Evolutionary conservation across 2,113 vertebrate species (phyloP).

Genomic region (Neogobius melanostomus): DNA sequence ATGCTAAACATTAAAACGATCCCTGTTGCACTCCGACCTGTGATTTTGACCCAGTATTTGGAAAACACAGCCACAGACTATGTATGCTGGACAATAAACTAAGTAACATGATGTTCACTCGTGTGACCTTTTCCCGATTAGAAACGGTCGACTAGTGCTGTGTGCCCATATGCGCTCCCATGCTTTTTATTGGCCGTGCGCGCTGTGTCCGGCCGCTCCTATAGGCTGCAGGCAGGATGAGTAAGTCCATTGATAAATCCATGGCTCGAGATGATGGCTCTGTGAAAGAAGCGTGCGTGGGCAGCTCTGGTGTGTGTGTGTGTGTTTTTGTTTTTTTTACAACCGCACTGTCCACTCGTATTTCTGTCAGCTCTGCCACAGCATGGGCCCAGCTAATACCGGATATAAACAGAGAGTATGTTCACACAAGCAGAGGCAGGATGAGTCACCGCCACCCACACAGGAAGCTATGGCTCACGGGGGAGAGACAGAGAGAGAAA

Average conservation of each 20-base stretch:
- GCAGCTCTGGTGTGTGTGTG: conserved; percentile 17
- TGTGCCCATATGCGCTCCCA: background rate
- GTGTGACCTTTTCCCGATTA: background rate
- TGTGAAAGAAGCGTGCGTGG: conserved; percentile 11
- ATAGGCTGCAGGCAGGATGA: conserved; percentile 54
- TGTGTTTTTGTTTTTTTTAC: conserved; percentile 20
- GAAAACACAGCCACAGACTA: too few relatives aligned
- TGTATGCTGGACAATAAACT: too few relatives aligned
- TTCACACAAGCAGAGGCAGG: conserved; percentile 45
- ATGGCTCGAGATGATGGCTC: conserved; percentile 44
- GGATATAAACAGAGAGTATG: conserved; percentile 13
- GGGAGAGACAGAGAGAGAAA: conserved; percentile 53
- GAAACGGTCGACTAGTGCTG: too few relatives aligned
- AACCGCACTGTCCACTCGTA: conserved; percentile 43
- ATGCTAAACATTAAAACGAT: too few relatives aligned
- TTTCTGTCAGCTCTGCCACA: conserved; percentile 41
- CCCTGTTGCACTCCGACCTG: too few relatives aligned
- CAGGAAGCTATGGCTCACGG: conserved; percentile 62
- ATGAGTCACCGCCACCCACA: conserved; percentile 74
- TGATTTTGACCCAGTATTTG: too few relatives aligned
- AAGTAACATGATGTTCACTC: too few relatives aligned
- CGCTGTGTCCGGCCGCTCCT: background rate
- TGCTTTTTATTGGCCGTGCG: conserved; percentile 8
- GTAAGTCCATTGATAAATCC: conserved; percentile 53
- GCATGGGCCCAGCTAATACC: background rate